A percentile compares a stretch with the other conserved stretches of the same genome.
phyloP scores from a whole-genome alignment of 1,140 invertebrate genomes.

The Apis laboriosa region DNA sequence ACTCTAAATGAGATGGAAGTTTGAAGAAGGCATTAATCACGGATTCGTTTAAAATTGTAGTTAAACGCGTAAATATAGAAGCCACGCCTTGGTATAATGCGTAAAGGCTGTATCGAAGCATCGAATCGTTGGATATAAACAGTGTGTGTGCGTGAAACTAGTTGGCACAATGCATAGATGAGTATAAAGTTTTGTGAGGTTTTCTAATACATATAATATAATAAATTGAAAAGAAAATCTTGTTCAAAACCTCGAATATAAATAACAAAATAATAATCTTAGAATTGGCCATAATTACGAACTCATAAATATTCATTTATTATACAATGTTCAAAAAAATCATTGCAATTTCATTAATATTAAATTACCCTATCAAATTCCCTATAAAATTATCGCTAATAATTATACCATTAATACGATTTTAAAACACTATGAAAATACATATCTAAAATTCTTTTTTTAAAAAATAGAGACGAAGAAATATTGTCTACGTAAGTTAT shows the following conservation, averaged over 20 bases:
- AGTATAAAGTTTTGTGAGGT: neutral
- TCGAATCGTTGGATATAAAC: neutral
- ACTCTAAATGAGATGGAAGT: neutral
- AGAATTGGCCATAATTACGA: no score
- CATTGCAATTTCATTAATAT: no score
- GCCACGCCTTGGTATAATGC: neutral
- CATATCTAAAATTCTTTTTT: no score
- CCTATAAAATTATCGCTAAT: no score
- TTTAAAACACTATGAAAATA: no score
- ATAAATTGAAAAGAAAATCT: neutral
- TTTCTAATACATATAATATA: neutral
- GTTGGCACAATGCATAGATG: neutral
- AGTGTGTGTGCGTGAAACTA: neutral
- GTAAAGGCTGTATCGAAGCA: neutral
- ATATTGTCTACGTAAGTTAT: no score
- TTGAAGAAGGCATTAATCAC: constrained; percentile 8
- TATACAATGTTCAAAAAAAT: no score
- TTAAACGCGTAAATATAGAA: constrained; percentile 12
- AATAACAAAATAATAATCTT: no score
- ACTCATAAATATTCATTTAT: no score
- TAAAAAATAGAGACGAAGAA: neutral
- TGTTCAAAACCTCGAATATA: neutral
- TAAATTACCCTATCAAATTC: no score
- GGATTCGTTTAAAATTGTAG: constrained; percentile 1
- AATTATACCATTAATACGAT: no score